Base-by-base conservation (phyloP, 2,888 invertebrate species). In the Polietes domitor region DNA sequence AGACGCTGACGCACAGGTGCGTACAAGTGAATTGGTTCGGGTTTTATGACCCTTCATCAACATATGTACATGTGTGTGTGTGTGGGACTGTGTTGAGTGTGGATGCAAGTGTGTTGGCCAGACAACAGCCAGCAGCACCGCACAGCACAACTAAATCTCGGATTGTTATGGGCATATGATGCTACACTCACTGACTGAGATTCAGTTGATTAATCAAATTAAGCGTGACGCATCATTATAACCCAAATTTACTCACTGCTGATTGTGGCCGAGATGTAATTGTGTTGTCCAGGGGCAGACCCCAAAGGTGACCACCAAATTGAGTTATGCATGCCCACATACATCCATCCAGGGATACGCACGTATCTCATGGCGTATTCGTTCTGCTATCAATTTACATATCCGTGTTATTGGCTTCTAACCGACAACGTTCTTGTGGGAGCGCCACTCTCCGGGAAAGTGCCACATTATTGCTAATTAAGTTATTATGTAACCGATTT, bases 1-100 rank as follows among this genome's bases (percentile, higher is more conserved):
- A 65, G 65, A 37, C 68, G 68, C 17, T 41, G 43, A 24, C 68
- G 68, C 68, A 68, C 68, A 68, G 68, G 68, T 68, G 68, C 68
- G 41, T 68, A 68, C 43, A 37, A 32, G 21, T 65, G 65, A 32
- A 43, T 41, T 68, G 68, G 12, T 41, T n/a, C 41, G 43, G 68
- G 68, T 41, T 68, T 41, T 21, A 68, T 61, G 61, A 61, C 61
- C 61, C 32, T 15, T n/a, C n/a, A 10, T 5, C 12, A 12, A 19
- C 32, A 28, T 19, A 28, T 28, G 5, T 28, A 9, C 4, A 9
- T 9, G 37, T 37, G 6, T 3, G 37, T 12, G 37, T 3, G 9
- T 37, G 37, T 37, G 37, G 7, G 37, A 37, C 7, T n/a, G n/a
- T n/a, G n/a, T n/a, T n/a, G n/a, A n/a, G n/a, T n/a, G n/a, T n/a